Percentiles rank a stretch among this genome's conserved stretches.
These are phyloP conservation scores for Elymnias hypermnestra DNA, from an alignment of 1,140 invertebrate genomes.

Conservation along the genomic window DNA sequence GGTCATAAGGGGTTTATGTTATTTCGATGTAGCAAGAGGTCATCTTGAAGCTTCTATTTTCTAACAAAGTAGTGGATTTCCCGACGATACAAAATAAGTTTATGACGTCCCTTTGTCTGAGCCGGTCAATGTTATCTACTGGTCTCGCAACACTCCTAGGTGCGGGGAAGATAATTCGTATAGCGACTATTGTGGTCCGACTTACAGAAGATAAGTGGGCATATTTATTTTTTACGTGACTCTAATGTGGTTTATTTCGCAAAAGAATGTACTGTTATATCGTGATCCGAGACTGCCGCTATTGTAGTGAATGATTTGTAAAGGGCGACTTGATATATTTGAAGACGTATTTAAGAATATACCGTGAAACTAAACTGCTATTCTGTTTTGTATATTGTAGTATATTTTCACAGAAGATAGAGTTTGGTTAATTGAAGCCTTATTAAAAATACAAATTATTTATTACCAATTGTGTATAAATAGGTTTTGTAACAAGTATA, in stretches of 20 bases:
- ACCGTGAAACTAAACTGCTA: too few species aligned
- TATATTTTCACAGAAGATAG: too few species aligned
- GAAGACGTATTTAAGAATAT: not conserved
- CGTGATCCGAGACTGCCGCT: conserved; percentile 1
- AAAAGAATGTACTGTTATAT: conserved; percentile 12
- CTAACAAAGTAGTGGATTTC: conserved; percentile 51
- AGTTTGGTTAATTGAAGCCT: too few species aligned
- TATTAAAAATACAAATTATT: too few species aligned
- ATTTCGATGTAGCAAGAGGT: not conserved
- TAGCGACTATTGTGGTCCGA: conserved; percentile 51
- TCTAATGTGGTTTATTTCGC: conserved; percentile 32
- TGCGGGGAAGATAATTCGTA: conserved; percentile 47
- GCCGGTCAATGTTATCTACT: conserved; percentile 58
- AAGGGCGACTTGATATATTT: not conserved
- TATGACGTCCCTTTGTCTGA: conserved; percentile 55
- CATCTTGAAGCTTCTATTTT: conserved; percentile 21
- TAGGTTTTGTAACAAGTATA: too few species aligned
- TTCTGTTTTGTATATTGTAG: too few species aligned
- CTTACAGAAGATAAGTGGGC: conserved; percentile 48
- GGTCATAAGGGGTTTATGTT: not conserved
- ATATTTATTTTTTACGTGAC: conserved; percentile 61
- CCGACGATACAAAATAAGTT: conserved; percentile 63
- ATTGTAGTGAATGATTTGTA: conserved; percentile 7
- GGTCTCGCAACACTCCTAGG: conserved; percentile 41
- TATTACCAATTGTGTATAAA: too few species aligned